These are phyloP conservation scores for Brenthis ino DNA, from an alignment of 2,888 invertebrate species.

Conservation along the genomic window DNA sequence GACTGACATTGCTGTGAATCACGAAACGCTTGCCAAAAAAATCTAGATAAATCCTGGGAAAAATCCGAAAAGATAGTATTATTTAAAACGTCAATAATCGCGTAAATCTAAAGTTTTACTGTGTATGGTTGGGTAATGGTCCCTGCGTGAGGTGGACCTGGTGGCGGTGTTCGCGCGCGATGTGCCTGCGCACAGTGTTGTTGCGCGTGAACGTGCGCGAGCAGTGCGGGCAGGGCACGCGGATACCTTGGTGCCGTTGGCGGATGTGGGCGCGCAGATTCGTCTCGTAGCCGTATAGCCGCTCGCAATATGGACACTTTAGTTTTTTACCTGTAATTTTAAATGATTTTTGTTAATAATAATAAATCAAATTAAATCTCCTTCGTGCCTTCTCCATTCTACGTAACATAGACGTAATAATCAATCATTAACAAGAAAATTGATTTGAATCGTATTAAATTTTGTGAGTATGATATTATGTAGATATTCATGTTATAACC, in stretches of 20 bases:
- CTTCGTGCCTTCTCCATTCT: background rate
- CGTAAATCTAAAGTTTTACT: conserved; percentile 62
- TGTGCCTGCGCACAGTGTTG: conserved; percentile 95
- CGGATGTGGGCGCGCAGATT: conserved; percentile 95
- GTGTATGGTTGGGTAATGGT: conserved; percentile 84
- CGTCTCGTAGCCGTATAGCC: conserved; percentile 95
- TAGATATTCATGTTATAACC: too few species aligned
- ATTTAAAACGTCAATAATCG: too few species aligned
- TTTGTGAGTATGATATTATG: too few species aligned
- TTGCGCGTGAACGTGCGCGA: conserved; percentile 95
- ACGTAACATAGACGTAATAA: too few species aligned
- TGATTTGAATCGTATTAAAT: too few species aligned
- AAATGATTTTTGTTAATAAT: background rate
- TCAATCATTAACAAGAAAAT: too few species aligned
- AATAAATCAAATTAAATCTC: background rate
- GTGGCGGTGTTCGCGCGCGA: conserved; percentile 94
- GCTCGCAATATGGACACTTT: conserved; percentile 96
- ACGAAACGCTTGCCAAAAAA: conserved; percentile 34
- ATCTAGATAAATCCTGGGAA: conserved; percentile 13
- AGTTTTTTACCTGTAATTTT: conserved; percentile 90
- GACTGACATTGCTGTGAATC: too few species aligned
- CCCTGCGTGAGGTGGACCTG: conserved; percentile 84
- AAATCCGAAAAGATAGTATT: too few species aligned
- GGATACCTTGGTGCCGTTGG: conserved; percentile 95
- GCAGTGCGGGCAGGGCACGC: conserved; percentile 95